These are phyloP conservation scores for Athalia rosae DNA, from an alignment of 2,888 invertebrate species.

Conservation along the genomic window DNA sequence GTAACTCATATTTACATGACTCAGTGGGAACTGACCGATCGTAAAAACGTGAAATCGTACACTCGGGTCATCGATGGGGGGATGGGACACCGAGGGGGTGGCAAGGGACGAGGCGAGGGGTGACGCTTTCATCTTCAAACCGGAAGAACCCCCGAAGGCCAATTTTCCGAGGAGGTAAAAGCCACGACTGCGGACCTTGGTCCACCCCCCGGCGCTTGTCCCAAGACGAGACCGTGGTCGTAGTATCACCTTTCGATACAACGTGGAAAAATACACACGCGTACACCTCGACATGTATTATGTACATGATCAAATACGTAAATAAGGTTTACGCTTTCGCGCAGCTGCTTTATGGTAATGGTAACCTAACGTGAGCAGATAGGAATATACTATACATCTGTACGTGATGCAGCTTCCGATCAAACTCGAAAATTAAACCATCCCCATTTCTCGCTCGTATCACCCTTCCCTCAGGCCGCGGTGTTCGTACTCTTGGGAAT, in stretches of 20 bases:
- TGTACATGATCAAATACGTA: background rate
- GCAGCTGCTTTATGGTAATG: background rate
- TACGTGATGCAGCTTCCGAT: too few relatives aligned
- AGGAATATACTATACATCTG: too few relatives aligned
- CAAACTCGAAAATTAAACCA: too few relatives aligned
- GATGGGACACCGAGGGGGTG: background rate
- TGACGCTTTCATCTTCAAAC: conserved; percentile 25
- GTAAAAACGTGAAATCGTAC: conserved; percentile 55
- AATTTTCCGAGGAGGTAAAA: background rate
- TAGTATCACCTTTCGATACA: conserved; percentile 28
- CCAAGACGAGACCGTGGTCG: background rate
- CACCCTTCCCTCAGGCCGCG: too few relatives aligned
- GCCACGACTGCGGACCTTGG: background rate
- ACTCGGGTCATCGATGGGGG: conserved; percentile 41
- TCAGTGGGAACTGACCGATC: conserved; percentile 58
- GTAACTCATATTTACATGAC: conserved; percentile 63
- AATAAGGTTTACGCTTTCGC: conserved; percentile 3
- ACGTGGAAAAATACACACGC: background rate
- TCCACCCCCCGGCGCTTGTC: conserved; percentile 18
- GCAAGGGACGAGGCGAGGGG: conserved; percentile 11
- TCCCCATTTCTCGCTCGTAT: too few relatives aligned
- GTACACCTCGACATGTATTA: background rate
- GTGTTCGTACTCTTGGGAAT: background rate
- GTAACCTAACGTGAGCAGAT: background rate
- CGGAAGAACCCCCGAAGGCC: conserved; percentile 33